A percentile compares a stretch with the other conserved stretches of the same genome.
These are phyloP conservation scores for Actinernus sp. DNA, from an alignment of 92 coral and sea anemone genomes.

Conservation along the genomic window DNA sequence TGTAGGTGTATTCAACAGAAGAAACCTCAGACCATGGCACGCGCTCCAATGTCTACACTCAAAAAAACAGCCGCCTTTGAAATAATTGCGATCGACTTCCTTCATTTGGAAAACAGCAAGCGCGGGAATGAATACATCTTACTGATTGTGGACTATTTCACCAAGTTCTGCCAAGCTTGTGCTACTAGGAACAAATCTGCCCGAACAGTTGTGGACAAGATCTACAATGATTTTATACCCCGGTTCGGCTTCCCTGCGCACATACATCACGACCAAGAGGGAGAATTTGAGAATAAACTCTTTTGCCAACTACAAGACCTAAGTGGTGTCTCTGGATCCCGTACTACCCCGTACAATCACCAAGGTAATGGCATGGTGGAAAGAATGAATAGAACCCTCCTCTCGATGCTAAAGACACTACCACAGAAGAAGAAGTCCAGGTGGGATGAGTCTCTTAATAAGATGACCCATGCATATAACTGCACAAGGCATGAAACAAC, in stretches of 20 bases:
- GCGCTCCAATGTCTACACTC: slow-evolving; percentile 1
- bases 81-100: slow-evolving; percentile 13
- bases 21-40: not conserved
- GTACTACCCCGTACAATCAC: slow-evolving; percentile 1
- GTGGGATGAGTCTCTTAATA: slow-evolving; percentile 4
- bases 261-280: slow-evolving; percentile 20
- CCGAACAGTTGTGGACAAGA: slow-evolving; percentile 18
- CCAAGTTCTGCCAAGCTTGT: slow-evolving; percentile 34
- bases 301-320: not conserved
- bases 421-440: not conserved
- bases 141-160: slow-evolving; percentile 37
- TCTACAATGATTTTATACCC: slow-evolving; percentile 17
- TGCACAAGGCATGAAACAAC: slow-evolving; percentile 8
- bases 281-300: slow-evolving; percentile 15
- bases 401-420: slow-evolving; percentile 14
- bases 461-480: slow-evolving; percentile 14
- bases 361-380: slow-evolving; percentile 14
- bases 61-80: slow-evolving; percentile 3
- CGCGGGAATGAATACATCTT: slow-evolving; percentile 42
- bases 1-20: slow-evolving; percentile 8
- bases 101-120: slow-evolving; percentile 22
- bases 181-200: slow-evolving; percentile 20
- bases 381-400: slow-evolving; percentile 14
- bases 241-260: slow-evolving; percentile 14
- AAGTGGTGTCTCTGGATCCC: not conserved